Evolutionary conservation across 2,113 vertebrate genomes (phyloP).

Genomic region (Thunnus thynnus): DNA sequence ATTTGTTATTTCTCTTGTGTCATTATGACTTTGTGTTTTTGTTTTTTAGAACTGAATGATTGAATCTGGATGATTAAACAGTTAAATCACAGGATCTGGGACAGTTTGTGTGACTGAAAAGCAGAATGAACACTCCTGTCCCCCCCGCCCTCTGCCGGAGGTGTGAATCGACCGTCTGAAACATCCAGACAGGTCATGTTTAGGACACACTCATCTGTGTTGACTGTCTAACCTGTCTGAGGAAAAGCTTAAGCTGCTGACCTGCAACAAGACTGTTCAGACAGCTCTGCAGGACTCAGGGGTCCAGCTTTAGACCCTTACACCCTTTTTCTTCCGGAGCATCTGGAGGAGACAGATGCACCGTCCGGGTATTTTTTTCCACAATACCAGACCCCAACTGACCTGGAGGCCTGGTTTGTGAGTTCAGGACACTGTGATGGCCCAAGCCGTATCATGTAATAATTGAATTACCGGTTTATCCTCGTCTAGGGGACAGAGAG

Average conservation of each 20-base stretch:
- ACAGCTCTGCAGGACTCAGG: slow-evolving; percentile 15
- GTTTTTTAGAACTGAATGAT: background rate
- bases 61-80: background rate
- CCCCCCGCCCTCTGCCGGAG: background rate
- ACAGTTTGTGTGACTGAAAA: background rate
- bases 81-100: background rate
- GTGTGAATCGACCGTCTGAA: slow-evolving; percentile 15
- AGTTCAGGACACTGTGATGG: slow-evolving; percentile 7
- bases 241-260: slow-evolving; percentile 56
- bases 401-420: slow-evolving; percentile 14
- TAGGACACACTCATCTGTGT: background rate
- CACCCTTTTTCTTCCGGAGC: background rate
- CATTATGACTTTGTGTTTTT: background rate
- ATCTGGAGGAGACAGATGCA: slow-evolving; percentile 30
- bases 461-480: slow-evolving; percentile 78
- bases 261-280: slow-evolving; percentile 15
- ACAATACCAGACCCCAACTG: slow-evolving; percentile 19
- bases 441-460: slow-evolving; percentile 39
- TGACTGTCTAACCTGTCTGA: slow-evolving; percentile 49
- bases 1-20: background rate
- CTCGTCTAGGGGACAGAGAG: slow-evolving; percentile 67
- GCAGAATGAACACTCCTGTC: background rate
- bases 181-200: slow-evolving; percentile 47
- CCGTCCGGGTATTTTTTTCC: background rate
- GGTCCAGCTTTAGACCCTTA: background rate